Conservation (phyloP, 2,888 invertebrate genomes). For the Synergus itoensis region DNA sequence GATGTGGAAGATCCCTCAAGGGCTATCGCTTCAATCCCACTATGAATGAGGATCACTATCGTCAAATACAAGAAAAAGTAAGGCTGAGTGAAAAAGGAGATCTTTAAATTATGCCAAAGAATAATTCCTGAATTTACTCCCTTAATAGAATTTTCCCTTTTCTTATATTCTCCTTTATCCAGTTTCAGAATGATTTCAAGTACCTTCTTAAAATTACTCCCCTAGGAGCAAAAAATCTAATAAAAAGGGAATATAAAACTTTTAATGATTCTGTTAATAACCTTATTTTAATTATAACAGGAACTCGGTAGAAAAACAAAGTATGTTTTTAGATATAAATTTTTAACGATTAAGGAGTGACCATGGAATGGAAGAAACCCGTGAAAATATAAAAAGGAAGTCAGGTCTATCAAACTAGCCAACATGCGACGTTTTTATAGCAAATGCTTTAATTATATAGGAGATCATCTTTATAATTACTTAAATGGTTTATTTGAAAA, state of each 20-base stretch:
- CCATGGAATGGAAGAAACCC: neutral
- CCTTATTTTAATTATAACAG: neutral
- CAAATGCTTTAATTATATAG: neutral
- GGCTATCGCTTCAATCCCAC: constrained; percentile 86
- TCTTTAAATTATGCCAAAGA: constrained; percentile 7
- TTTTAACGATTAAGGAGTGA: too few relatives aligned
- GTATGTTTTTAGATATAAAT: neutral
- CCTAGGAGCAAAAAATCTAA: neutral
- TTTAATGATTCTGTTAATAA: neutral
- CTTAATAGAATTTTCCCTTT: neutral
- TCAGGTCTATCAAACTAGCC: neutral
- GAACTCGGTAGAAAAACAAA: neutral
- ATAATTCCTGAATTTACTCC: neutral
- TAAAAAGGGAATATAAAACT: neutral
- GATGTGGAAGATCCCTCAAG: constrained; percentile 82
- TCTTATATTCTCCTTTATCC: neutral
- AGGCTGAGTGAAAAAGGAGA: constrained; percentile 43
- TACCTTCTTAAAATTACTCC: neutral
- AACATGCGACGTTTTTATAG: neutral
- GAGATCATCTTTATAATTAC: too few relatives aligned
- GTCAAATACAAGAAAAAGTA: constrained; percentile 81
- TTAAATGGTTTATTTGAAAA: too few relatives aligned
- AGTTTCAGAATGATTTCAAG: neutral
- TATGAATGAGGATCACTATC: constrained; percentile 82
- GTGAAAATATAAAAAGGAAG: neutral